phyloP scores from a whole-genome alignment of 2,797 vertebrate genomes.

The Pangasius sanitwongsei region DNA sequence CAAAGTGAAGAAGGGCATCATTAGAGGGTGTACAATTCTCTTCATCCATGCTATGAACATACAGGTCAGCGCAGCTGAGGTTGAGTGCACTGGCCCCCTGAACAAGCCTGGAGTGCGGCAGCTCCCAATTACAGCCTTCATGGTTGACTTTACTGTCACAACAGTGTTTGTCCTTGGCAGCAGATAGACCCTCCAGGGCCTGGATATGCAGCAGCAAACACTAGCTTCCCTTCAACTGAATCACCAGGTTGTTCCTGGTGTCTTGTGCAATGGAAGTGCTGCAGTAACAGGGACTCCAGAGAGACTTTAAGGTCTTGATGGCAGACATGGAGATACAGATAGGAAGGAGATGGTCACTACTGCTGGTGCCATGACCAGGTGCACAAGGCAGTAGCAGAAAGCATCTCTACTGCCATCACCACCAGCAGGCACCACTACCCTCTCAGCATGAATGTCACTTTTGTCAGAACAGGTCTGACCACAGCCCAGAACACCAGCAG shows the following conservation, averaged over 20 bases:
- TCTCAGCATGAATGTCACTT: neutral
- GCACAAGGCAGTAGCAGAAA: neutral
- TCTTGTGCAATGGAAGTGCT: neutral
- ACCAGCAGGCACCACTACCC: neutral
- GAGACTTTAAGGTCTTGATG: neutral
- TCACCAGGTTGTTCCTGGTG: neutral
- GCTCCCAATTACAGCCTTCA: neutral
- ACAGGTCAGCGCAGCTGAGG: neutral
- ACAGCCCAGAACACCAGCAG: neutral
- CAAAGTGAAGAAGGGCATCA: too few relatives aligned
- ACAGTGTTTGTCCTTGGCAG: neutral
- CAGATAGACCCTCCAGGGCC: too few relatives aligned
- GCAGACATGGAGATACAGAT: neutral
- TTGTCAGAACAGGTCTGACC: neutral
- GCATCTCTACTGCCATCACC: neutral
- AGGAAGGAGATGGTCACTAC: neutral
- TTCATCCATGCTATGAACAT: too few relatives aligned
- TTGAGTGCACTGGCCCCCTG: neutral
- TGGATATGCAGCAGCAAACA: too few relatives aligned
- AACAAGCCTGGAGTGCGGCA: too few relatives aligned
- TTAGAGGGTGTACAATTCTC: neutral
- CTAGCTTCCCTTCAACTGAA: too few relatives aligned
- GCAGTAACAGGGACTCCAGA: neutral
- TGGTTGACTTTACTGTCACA: neutral
- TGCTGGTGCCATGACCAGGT: too few relatives aligned